phyloP scores from a whole-genome alignment of 2,113 vertebrate genomes.

The Pelvicachromis taeniatus region DNA sequence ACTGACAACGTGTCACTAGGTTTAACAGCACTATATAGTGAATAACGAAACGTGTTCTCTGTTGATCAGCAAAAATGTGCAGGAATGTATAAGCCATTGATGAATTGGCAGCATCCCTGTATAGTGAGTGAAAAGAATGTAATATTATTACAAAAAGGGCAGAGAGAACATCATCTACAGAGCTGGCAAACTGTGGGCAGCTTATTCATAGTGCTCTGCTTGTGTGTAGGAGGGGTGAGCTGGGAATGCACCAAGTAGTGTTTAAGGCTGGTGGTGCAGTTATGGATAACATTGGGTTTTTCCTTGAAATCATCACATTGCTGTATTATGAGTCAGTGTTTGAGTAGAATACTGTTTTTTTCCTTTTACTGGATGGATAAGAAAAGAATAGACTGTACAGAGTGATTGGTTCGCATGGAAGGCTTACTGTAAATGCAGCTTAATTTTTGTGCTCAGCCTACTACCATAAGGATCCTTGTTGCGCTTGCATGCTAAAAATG shows the following conservation, averaged over 20 bases:
- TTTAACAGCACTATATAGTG: not conserved
- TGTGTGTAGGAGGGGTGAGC: constrained; percentile 51
- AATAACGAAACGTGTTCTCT: not conserved
- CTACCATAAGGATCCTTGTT: not conserved
- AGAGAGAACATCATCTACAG: constrained; percentile 20
- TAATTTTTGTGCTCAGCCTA: not conserved
- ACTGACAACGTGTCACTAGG: not conserved
- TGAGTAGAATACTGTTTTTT: constrained; percentile 9
- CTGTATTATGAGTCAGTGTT: constrained; percentile 12
- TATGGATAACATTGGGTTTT: constrained; percentile 3
- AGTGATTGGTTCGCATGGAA: not conserved
- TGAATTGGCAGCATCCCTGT: constrained; percentile 1
- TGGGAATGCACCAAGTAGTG: constrained; percentile 39
- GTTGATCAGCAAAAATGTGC: not conserved
- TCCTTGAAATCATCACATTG: constrained; percentile 37
- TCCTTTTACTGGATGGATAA: not conserved
- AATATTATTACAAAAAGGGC: constrained; percentile 22
- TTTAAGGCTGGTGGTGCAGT: constrained; percentile 19
- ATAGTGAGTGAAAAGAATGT: constrained; percentile 13
- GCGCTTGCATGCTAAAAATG: not conserved
- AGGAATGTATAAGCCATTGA: not conserved
- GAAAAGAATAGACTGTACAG: not conserved
- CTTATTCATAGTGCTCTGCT: constrained; percentile 42
- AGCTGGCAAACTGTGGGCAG: constrained; percentile 30
- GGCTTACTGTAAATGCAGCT: not conserved